A percentile compares a stretch with the other conserved stretches of the same genome.
These are phyloP conservation scores for Gymnobelideus leadbeateri DNA, from an alignment of 2,113 vertebrate species.

Conservation along the genomic window DNA sequence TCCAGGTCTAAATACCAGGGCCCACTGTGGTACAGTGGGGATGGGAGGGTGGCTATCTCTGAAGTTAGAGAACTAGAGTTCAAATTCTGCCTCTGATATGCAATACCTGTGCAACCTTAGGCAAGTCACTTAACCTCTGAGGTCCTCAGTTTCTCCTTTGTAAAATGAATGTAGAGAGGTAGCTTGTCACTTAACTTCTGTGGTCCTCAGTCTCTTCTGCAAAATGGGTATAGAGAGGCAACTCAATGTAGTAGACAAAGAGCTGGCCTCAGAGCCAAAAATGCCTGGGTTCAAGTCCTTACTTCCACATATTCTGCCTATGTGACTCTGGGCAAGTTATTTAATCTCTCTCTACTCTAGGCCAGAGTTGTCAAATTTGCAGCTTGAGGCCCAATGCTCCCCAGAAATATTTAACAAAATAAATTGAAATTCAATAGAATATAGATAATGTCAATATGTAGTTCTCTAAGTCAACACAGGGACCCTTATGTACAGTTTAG, in stretches of 20 bases:
- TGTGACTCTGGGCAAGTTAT: not conserved
- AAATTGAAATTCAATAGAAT: not conserved
- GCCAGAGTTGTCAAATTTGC: not conserved
- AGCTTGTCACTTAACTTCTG: no score
- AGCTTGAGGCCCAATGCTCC: not conserved
- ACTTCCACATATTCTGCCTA: not conserved
- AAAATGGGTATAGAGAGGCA: not conserved
- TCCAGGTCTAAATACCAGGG: no score
- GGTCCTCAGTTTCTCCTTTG: no score
- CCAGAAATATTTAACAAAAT: not conserved
- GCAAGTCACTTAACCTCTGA: no score
- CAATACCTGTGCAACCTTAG: no score
- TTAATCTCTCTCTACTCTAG: not conserved
- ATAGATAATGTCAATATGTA: not conserved
- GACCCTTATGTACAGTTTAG: not conserved
- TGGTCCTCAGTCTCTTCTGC: not conserved
- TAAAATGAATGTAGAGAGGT: no score
- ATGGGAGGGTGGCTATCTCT: no score
- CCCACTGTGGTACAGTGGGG: no score
- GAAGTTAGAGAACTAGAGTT: no score
- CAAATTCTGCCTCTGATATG: no score
- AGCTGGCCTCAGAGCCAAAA: not conserved
- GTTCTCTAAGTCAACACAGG: not conserved
- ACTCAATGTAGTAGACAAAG: not conserved
- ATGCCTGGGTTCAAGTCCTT: not conserved